Conservation (phyloP, 2,888 invertebrate genomes). For the Caenorhabditis drosophilae region DNA sequence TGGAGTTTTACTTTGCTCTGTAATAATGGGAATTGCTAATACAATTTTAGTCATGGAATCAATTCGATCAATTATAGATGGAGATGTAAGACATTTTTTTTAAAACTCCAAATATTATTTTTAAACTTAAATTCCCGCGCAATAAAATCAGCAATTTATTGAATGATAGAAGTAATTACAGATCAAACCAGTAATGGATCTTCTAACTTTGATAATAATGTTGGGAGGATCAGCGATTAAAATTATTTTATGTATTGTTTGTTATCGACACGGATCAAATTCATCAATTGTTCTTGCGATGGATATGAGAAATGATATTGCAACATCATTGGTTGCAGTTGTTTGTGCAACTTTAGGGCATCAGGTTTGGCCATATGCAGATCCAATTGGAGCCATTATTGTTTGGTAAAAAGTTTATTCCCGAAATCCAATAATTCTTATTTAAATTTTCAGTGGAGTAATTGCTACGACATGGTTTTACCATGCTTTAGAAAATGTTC, state of each 20-base stretch:
- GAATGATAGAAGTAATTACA: slow-evolving; percentile 27
- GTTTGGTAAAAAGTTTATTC: slow-evolving; percentile 56
- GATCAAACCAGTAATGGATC: slow-evolving; percentile 63
- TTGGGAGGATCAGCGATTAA: slow-evolving; percentile 58
- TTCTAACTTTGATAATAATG: slow-evolving; percentile 57
- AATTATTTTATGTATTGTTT: slow-evolving; percentile 57
- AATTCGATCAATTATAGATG: slow-evolving; percentile 34
- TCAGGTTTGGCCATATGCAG: slow-evolving; percentile 70
- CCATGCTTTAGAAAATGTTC: slow-evolving; percentile 64
- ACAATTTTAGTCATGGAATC: slow-evolving; percentile 63
- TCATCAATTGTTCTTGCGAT: slow-evolving; percentile 67
- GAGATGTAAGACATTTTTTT: slow-evolving; percentile 39
- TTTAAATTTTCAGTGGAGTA: slow-evolving; percentile 53
- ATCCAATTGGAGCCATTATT: slow-evolving; percentile 72
- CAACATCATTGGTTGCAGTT: slow-evolving; percentile 71
- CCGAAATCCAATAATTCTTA: neutral
- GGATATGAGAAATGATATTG: slow-evolving; percentile 73
- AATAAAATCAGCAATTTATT: neutral
- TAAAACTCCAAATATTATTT: too few relatives aligned
- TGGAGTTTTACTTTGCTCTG: slow-evolving; percentile 71
- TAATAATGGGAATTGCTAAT: slow-evolving; percentile 71
- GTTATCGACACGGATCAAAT: slow-evolving; percentile 55
- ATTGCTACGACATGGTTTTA: slow-evolving; percentile 66
- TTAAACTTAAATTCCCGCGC: neutral
- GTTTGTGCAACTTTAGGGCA: slow-evolving; percentile 70